Conservation (phyloP, 2,797 vertebrate genomes). For the Eidolon dupreanum region DNA sequence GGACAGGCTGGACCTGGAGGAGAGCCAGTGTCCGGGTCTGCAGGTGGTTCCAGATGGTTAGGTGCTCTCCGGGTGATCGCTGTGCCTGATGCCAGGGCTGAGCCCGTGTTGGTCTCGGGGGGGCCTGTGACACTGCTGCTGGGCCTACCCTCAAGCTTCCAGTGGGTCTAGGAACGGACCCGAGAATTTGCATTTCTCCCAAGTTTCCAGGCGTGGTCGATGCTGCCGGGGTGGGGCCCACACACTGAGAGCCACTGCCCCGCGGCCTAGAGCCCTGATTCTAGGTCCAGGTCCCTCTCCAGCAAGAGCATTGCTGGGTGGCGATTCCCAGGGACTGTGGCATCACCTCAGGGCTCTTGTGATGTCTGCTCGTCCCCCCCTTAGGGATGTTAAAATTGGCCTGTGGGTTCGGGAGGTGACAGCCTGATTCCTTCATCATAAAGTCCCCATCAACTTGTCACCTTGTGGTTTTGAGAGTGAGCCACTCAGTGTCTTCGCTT, state of each 20-base stretch:
- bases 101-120: background rate
- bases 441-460: background rate
- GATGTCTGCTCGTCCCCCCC: background rate
- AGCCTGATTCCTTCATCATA: background rate
- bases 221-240: background rate
- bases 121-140: background rate
- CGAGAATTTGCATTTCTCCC: background rate
- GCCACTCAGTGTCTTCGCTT: background rate
- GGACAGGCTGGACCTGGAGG: fast-evolving
- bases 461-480: background rate
- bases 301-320: background rate
- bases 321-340: background rate
- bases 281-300: background rate
- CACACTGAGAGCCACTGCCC: background rate
- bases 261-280: background rate
- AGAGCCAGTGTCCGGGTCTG: background rate
- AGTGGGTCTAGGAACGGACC: background rate
- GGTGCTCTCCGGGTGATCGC: background rate
- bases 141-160: background rate
- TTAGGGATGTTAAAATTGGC: background rate
- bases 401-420: background rate
- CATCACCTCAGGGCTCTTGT: background rate
- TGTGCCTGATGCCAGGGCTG: background rate
- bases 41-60: background rate
- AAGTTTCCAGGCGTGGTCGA: fast-evolving